Evolutionary conservation across 1,140 invertebrate genomes (phyloP), one percentile per base, ranked within the genome.

Genomic region (Gerris buenoi): DNA sequence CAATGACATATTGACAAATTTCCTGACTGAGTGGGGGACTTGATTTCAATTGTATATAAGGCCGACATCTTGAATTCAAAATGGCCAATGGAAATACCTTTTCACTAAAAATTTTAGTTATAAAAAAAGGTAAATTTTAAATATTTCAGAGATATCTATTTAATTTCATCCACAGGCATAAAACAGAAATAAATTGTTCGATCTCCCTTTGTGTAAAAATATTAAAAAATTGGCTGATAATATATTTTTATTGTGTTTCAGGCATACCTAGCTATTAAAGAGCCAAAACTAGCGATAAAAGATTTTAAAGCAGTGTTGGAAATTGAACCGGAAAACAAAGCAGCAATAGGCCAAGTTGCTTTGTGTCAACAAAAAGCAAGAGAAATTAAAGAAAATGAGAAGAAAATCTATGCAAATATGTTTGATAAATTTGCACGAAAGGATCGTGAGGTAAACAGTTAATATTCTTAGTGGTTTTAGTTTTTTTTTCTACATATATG

Each of bases 401-500:
- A 93, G 79, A 86, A 90, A 73, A 81, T 93, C 14, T 99, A 95
- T 78, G 86, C 86, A 1, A 95, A 94, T 76, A 97, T 99, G 91
- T 98, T 99, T 76, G 86, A 90, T 70, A 91, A 90, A 77, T 89
- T 92, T 78, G 89, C 89, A 1, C 84, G 86, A 73, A 82, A 84
- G 75, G 89, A 92, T 77, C 84, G 83, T 77, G 84, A 90, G 85
- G 89, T 91, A 66, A 72, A 3, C 22, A 10, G 5, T 46, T 46
- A 46, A 46, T 5, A 10, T 46, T 46, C 5, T 46, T 46, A 5
- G 33, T 46, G 18, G n/a, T n/a, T n/a, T n/a, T n/a, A n/a, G n/a
- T n/a, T n/a, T n/a, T n/a, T n/a, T n/a, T n/a, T n/a, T n/a, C n/a
- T n/a, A n/a, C n/a, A n/a, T n/a, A n/a, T n/a, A n/a, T n/a, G n/a